These are phyloP conservation scores for Spialia ferax DNA, from an alignment of 2,888 invertebrate genomes.

Conservation along the genomic window DNA sequence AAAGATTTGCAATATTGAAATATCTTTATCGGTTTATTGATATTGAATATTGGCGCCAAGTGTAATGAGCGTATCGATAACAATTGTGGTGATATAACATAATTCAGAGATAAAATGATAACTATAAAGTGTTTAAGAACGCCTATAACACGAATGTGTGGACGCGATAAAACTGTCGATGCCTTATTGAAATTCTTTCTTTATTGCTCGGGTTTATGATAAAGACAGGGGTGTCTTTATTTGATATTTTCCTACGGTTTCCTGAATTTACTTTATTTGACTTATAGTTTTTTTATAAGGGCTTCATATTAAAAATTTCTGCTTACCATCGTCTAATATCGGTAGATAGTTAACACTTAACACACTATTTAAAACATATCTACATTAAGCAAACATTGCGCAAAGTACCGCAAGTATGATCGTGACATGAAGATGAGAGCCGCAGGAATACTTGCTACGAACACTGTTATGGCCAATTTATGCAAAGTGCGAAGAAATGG, in stretches of 20 bases:
- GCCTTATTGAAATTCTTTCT: constrained; percentile 26
- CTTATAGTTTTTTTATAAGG: not conserved
- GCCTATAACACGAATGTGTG: constrained; percentile 43
- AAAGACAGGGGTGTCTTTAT: constrained; percentile 8
- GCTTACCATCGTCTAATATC: not conserved
- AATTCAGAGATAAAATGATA: constrained; percentile 51
- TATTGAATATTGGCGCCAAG: constrained; percentile 57
- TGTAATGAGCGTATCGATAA: constrained; percentile 53
- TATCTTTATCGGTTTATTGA: constrained; percentile 46
- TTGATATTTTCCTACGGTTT: not conserved
- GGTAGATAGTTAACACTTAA: not conserved
- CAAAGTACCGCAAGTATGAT: constrained; percentile 1
- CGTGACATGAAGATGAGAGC: not conserved
- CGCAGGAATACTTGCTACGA: constrained; percentile 25
- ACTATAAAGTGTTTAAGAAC: constrained; percentile 47
- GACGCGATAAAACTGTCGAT: constrained; percentile 28
- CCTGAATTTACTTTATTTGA: not conserved
- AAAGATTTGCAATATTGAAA: constrained; percentile 46
- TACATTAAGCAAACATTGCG: not conserved
- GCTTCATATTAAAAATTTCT: too few species aligned
- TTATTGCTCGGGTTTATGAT: constrained; percentile 2
- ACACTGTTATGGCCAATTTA: constrained; percentile 36
- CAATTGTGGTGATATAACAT: constrained; percentile 50
- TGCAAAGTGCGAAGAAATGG: constrained; percentile 44
- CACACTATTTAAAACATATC: not conserved